A percentile compares a stretch with the other conserved stretches of the same genome.
Conservation (phyloP, 2,113 vertebrate species). For the Chionomys nivalis region DNA sequence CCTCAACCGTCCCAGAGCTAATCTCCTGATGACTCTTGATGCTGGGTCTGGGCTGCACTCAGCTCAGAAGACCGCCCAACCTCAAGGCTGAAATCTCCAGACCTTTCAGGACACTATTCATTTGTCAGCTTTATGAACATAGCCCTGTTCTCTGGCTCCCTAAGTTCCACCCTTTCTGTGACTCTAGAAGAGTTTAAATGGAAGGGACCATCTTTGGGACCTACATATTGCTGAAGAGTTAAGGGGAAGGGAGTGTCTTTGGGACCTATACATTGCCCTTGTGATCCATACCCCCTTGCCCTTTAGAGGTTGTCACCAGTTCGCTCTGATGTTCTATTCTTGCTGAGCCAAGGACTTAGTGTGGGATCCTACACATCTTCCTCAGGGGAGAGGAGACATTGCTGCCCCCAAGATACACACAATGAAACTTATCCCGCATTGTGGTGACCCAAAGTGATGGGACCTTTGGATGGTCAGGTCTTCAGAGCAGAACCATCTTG, state of each 20-base stretch:
- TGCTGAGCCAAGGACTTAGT: neutral
- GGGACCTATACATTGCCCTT: accelerated
- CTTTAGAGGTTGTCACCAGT: neutral
- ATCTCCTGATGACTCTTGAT: neutral
- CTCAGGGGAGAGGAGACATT: accelerated
- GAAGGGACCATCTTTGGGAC: accelerated
- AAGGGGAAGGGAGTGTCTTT: accelerated
- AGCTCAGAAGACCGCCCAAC: accelerated
- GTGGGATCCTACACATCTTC: accelerated
- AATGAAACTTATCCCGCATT: neutral
- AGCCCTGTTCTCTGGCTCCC: neutral
- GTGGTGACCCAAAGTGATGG: neutral
- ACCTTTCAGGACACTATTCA: too few relatives aligned
- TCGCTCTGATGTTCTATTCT: neutral
- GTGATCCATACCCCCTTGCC: accelerated
- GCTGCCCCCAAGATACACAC: too few relatives aligned
- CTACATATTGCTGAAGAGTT: accelerated
- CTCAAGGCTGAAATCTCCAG: neutral
- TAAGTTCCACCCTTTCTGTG: too few relatives aligned
- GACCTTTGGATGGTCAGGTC: neutral
- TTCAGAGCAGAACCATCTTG: too few relatives aligned
- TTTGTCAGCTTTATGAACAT: neutral
- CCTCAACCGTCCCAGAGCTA: neutral
- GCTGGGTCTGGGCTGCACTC: neutral
- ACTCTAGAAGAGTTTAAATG: neutral